Conservation (phyloP, 2,888 invertebrate species). For the Drosophila stalkeri region DNA sequence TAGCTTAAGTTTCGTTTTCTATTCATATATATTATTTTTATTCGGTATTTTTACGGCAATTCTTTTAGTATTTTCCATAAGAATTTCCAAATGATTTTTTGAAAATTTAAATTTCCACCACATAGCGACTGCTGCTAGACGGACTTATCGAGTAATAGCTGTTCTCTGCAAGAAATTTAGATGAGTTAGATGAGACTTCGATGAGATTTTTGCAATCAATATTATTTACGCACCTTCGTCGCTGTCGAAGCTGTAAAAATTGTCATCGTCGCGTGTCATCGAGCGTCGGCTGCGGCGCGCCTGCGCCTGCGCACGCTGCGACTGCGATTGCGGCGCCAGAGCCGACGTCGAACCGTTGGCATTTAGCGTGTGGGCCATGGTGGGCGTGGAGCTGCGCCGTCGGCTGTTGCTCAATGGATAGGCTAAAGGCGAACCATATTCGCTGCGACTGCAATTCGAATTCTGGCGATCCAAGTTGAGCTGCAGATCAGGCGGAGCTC, state of each 20-base stretch:
- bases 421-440: slow-evolving; percentile 82
- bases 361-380: slow-evolving; percentile 14
- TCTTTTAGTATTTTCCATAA: not conserved
- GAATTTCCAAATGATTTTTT: not conserved
- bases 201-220: too few relatives aligned
- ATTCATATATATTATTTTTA: not conserved
- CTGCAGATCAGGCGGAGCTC: slow-evolving; percentile 6
- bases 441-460: slow-evolving; percentile 73
- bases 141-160: slow-evolving; percentile 83
- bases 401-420: slow-evolving; percentile 66
- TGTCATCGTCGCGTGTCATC: slow-evolving; percentile 82
- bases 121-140: slow-evolving; percentile 80
- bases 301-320: slow-evolving; percentile 35
- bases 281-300: slow-evolving; percentile 74
- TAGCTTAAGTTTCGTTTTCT: not conserved
- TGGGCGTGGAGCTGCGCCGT: slow-evolving; percentile 70
- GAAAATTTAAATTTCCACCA: slow-evolving; percentile 75
- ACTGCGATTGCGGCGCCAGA: slow-evolving; percentile 19
- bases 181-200: not conserved
- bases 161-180: slow-evolving; percentile 66
- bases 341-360: not conserved
- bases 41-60: not conserved
- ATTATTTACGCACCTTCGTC: slow-evolving; percentile 79
- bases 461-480: slow-evolving; percentile 63
- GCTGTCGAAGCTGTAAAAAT: slow-evolving; percentile 84